Evolutionary conservation across 2,113 vertebrate genomes (phyloP), one percentile per base, ranked within the genome.

Genomic region (Pithys albifrons): DNA sequence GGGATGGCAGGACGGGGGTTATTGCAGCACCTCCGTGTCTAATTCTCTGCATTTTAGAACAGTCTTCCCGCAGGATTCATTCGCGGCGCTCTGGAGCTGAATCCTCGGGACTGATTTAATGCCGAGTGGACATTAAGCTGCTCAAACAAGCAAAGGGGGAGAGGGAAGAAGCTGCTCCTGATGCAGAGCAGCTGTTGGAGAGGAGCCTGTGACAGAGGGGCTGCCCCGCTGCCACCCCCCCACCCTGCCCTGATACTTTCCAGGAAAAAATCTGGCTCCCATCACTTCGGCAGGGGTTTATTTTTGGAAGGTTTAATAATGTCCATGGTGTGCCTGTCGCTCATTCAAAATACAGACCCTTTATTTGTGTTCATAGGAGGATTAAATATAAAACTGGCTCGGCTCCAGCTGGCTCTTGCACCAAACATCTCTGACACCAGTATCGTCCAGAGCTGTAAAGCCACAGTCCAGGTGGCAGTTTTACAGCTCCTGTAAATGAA

Each of bases 331-430:
- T 3, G 66, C 81, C 92, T 84, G 78, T 89, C 51, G 18, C 91
- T 92, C 62, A 41, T 89, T 92, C 61, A 85, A 97, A 88, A 97
- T 91, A 97, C 69, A 89, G 79, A 76, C 49, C 88, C 73, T 93
- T 69, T 96, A 85, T 96, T 97, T 97, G 93, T 96, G 55, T 97
- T 96, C 93, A 66, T 69, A 74, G 95, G 94, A 79, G 93, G 94
- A 94, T 97, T 97, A 97, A 97, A 96, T 98, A 95, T 96, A 96
- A 97, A 95, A 94, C 86, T 96, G 93, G 94, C 94, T 43, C 1
- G 14, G 37, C 55, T 96, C 89, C 94, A 95, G 75, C 88, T 96
- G 92, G 96, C 89, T 96, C 77, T 49, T 43, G 10, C 31, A 67
- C 80, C 95, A 54, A 65, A 80, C 5, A 25, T 75, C 85, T 95